phyloP scores from a whole-genome alignment of 2,113 vertebrate genomes.

The Tauraco erythrolophus region DNA sequence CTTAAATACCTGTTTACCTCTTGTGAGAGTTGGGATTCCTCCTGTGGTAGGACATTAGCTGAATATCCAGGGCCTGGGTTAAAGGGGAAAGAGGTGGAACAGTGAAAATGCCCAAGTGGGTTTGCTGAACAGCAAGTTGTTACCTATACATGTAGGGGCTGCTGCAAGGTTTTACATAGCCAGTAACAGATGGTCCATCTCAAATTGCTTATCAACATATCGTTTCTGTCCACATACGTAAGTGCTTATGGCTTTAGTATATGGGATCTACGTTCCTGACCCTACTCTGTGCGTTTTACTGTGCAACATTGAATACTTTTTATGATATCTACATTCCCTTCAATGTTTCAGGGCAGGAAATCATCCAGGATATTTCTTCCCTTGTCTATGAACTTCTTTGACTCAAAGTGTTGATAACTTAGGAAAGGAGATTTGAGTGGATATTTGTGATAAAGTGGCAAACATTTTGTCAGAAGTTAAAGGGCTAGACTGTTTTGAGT shows the following conservation, averaged over 20 bases:
- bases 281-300: neutral
- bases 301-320: neutral
- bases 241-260: neutral
- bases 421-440: neutral
- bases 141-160: neutral
- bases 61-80: neutral
- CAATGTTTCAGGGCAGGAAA: neutral
- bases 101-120: neutral
- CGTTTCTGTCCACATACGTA: fast-evolving
- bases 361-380: neutral
- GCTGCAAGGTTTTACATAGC: neutral
- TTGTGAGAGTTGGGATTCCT: neutral
- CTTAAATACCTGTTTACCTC: neutral
- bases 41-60: neutral
- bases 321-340: fast-evolving
- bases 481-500: neutral
- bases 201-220: neutral
- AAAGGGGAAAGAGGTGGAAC: neutral
- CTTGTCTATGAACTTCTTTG: neutral
- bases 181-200: neutral
- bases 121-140: neutral
- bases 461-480: neutral
- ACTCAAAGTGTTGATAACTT: neutral
- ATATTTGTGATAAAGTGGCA: neutral
- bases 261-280: neutral